A percentile compares a stretch with the other conserved stretches of the same genome.
phyloP scores from a whole-genome alignment of 2,113 vertebrate genomes.

The Circaetus cinerascens region DNA sequence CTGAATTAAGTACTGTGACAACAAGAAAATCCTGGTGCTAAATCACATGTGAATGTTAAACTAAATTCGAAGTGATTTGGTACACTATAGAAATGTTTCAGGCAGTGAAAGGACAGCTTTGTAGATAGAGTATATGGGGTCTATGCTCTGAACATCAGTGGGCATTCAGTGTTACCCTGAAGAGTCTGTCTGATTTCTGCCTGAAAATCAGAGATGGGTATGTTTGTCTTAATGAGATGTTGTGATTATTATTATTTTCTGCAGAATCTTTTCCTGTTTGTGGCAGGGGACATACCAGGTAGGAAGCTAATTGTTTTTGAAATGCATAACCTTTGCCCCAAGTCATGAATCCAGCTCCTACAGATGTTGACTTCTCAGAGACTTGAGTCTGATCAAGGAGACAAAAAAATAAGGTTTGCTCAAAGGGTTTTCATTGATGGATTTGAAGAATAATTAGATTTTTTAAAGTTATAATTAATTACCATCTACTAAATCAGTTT shows the following conservation, averaged over 20 bases:
- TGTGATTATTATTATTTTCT: not conserved
- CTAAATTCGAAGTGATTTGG: not conserved
- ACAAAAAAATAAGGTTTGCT: not conserved
- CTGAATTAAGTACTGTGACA: not conserved
- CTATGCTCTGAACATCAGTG: not conserved
- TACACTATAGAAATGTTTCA: not conserved
- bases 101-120: not conserved
- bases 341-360: not conserved
- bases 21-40: not conserved
- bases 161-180: not conserved
- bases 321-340: not conserved
- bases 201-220: not conserved
- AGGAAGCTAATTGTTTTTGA: not conserved
- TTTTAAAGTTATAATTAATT: not conserved
- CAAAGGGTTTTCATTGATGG: not conserved
- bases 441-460: not conserved
- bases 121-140: not conserved
- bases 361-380: not conserved
- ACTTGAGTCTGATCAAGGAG: not conserved
- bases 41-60: not conserved
- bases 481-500: not conserved
- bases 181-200: not conserved
- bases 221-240: not conserved
- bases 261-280: not conserved
- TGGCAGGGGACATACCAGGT: not conserved